These are phyloP conservation scores for Myotis myotis DNA, from an alignment of 2,797 vertebrate genomes.

Conservation along the genomic window DNA sequence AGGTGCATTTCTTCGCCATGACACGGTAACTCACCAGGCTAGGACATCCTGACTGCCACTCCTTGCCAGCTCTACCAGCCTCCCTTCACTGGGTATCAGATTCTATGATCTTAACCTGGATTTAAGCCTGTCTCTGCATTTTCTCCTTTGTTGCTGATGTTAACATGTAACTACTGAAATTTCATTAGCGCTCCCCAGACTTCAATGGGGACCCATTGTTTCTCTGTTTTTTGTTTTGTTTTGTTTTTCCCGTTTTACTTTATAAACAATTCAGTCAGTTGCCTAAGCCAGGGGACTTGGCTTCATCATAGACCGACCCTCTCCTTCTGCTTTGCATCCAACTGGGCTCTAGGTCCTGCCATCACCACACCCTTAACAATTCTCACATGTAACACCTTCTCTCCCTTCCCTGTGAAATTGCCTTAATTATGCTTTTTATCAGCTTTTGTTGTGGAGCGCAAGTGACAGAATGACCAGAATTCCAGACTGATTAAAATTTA, in stretches of 20 bases:
- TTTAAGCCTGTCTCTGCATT: neutral
- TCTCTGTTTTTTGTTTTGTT: neutral
- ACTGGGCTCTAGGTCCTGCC: neutral
- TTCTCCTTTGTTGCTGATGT: neutral
- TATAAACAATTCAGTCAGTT: neutral
- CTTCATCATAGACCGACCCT: neutral
- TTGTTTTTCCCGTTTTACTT: constrained; percentile 1
- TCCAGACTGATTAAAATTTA: too few relatives aligned
- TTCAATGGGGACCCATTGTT: neutral
- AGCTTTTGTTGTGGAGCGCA: neutral
- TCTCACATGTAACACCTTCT: neutral
- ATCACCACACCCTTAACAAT: neutral
- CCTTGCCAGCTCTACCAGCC: neutral
- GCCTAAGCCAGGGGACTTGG: neutral
- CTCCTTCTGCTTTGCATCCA: neutral
- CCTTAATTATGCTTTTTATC: neutral
- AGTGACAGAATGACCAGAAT: too few relatives aligned
- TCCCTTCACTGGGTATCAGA: neutral
- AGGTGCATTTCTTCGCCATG: neutral
- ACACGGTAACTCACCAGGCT: neutral
- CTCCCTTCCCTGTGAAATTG: neutral
- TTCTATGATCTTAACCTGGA: neutral
- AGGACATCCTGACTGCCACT: neutral
- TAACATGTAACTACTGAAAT: neutral
- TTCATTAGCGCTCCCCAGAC: neutral